Evolutionary conservation across 1,140 invertebrate genomes (phyloP), one percentile per base, ranked within the genome.

Genomic region (Solenopsis fugax): DNA sequence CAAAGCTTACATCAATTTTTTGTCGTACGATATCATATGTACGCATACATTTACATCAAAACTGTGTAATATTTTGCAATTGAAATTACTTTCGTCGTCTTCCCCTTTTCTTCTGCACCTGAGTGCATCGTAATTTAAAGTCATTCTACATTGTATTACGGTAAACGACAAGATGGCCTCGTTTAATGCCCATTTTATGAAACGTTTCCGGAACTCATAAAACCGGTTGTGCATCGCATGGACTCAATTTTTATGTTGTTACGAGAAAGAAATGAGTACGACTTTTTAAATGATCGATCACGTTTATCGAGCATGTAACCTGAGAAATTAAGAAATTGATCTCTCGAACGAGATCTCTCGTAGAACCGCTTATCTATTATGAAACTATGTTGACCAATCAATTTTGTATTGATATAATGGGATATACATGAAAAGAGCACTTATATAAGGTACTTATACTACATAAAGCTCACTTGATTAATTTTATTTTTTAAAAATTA

Each of bases 121-220:
- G 52, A 41, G 18, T 21, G n/a, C 29, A 67, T 62, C 21, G 16
- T 67, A 67, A 76, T 60, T 64, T 29, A n/a, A 18, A 58, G 1
- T 12, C 71, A 18, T 21, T 56, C 65, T 67, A 67, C 24, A 45
- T 71, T 45, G 50, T 16, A 73, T 73, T 29, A 45, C 69, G 41
- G 41, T 84, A 48, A 72, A 62, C 2, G 80, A 37, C 45, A 18
- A 73, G 41, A 37, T 50, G 69, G 60, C 69, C 80, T 75, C 54
- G 41, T 84, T 84, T 37, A 75, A 34, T 34, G 24, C 13, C 21
- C 41, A 73, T 50, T 84, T 75, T 41, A 84, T 62, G 13, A 64
- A 75, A 75, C 52, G n/a, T 60, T 84, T 60, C 69, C 69, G 69
- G 69, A 37, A 84, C 24, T 84, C 45, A 75, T 75, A 29, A 60